A percentile compares a stretch with the other conserved stretches of the same genome.
These are phyloP conservation scores for Holothuria scabra DNA, from an alignment of 53 echinoderm and acorn worm genomes.

Conservation along the genomic window DNA sequence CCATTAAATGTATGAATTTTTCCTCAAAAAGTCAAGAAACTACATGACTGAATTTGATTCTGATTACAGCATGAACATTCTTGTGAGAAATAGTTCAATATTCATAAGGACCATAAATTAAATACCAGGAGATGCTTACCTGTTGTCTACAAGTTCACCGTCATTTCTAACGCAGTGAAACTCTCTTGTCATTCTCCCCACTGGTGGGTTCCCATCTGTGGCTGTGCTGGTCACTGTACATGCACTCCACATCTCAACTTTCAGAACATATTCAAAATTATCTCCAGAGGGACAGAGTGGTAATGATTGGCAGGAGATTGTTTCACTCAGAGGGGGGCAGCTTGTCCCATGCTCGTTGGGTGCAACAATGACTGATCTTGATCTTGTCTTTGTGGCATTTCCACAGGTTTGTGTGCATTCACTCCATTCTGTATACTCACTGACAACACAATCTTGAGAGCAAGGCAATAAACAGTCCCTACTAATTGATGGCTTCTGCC, in stretches of 20 bases:
- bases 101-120: no score
- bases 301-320: constrained; percentile 53
- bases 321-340: constrained; percentile 83
- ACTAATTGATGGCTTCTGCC: constrained; percentile 67
- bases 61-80: background rate
- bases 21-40: background rate
- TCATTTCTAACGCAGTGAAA: constrained; percentile 71
- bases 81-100: no score
- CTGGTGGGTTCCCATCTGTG: constrained; percentile 45
- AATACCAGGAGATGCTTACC: background rate
- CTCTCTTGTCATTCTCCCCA: constrained; percentile 71
- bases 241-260: constrained; percentile 25
- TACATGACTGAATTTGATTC: no score
- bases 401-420: constrained; percentile 90
- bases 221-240: constrained; percentile 1
- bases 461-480: constrained; percentile 86
- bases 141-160: constrained; percentile 63
- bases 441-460: constrained; percentile 88
- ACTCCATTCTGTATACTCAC: constrained; percentile 80
- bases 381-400: constrained; percentile 90
- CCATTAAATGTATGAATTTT: background rate
- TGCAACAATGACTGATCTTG: constrained; percentile 71
- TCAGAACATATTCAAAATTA: constrained; percentile 31
- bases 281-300: constrained; percentile 27
- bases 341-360: constrained; percentile 65